Evolutionary conservation across 2,888 invertebrate genomes (phyloP).

Genomic region (Plagodis dolabraria): DNA sequence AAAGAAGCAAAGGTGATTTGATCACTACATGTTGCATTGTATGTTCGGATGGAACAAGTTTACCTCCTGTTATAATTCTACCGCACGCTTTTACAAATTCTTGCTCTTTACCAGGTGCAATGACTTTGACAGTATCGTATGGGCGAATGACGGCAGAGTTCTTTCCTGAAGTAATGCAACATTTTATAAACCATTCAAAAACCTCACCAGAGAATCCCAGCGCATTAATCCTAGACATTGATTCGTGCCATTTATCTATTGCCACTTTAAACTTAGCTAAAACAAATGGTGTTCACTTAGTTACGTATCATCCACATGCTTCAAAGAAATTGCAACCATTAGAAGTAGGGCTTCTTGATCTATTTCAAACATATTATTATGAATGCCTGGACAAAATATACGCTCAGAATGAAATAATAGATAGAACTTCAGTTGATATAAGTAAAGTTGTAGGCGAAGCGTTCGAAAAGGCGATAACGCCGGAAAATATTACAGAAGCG

Average conservation of each 20-base stretch:
- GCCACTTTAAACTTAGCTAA: conserved; percentile 7
- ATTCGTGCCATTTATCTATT: conserved; percentile 14
- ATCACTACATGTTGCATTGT: conserved; percentile 17
- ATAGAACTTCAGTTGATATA: not conserved
- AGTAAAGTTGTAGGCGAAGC: conserved; percentile 4
- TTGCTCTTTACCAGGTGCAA: not conserved
- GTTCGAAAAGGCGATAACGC: conserved; percentile 7
- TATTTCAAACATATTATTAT: conserved; percentile 1
- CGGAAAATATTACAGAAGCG: conserved; percentile 8
- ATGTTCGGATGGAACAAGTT: conserved; percentile 6
- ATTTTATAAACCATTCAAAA: conserved; percentile 12
- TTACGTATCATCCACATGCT: conserved; percentile 11
- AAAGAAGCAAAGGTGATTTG: not conserved
- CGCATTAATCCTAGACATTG: conserved; percentile 16
- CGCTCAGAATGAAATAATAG: not conserved
- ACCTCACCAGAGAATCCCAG: conserved; percentile 15
- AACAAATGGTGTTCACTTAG: conserved; percentile 8
- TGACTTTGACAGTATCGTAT: not conserved
- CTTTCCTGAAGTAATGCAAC: conserved; percentile 12
- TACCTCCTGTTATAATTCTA: conserved; percentile 11
- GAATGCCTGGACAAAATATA: not conserved
- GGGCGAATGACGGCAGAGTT: conserved; percentile 6
- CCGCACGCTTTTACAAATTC: not conserved
- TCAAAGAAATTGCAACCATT: conserved; percentile 9
- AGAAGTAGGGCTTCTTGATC: conserved; percentile 3